phyloP scores from a whole-genome alignment of 2,888 invertebrate species.

The Oeneis ivallda region DNA sequence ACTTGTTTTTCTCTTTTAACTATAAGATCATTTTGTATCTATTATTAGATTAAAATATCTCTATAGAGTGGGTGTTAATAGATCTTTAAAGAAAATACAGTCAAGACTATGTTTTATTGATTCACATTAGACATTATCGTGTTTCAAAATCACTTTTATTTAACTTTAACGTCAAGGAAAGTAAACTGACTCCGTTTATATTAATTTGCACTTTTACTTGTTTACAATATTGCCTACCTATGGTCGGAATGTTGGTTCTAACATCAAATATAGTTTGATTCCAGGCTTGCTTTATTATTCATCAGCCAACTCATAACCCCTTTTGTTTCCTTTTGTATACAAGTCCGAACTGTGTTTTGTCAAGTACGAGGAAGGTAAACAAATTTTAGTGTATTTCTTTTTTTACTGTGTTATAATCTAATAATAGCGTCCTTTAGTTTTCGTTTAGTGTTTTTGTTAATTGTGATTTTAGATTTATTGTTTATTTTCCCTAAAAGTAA shows the following conservation, averaged over 20 bases:
- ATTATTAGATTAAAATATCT: too few species aligned
- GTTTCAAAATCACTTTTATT: not conserved
- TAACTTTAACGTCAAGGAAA: slow-evolving; percentile 32
- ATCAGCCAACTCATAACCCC: slow-evolving; percentile 55
- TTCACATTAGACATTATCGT: not conserved
- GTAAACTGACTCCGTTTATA: slow-evolving; percentile 53
- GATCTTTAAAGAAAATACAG: not conserved
- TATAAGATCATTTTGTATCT: too few species aligned
- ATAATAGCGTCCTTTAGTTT: not conserved
- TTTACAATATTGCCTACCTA: slow-evolving; percentile 42
- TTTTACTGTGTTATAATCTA: slow-evolving; percentile 17
- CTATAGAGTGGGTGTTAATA: not conserved
- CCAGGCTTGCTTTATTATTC: slow-evolving; percentile 60
- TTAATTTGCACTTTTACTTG: slow-evolving; percentile 60
- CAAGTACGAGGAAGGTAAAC: slow-evolving; percentile 69
- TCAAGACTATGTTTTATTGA: too few species aligned
- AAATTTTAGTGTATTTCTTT: slow-evolving; percentile 37
- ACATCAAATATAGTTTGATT: slow-evolving; percentile 48
- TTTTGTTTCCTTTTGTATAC: slow-evolving; percentile 50
- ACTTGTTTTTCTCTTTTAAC: too few species aligned
- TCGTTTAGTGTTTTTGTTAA: slow-evolving; percentile 9
- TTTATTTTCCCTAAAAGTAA: not conserved
- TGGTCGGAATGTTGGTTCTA: slow-evolving; percentile 39
- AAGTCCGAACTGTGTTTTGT: slow-evolving; percentile 38
- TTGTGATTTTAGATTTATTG: not conserved